A percentile compares a stretch with the other conserved stretches of the same genome.
These are phyloP conservation scores for Schlechtendalia chinensis DNA, from an alignment of 1,140 invertebrate species.

Conservation along the genomic window DNA sequence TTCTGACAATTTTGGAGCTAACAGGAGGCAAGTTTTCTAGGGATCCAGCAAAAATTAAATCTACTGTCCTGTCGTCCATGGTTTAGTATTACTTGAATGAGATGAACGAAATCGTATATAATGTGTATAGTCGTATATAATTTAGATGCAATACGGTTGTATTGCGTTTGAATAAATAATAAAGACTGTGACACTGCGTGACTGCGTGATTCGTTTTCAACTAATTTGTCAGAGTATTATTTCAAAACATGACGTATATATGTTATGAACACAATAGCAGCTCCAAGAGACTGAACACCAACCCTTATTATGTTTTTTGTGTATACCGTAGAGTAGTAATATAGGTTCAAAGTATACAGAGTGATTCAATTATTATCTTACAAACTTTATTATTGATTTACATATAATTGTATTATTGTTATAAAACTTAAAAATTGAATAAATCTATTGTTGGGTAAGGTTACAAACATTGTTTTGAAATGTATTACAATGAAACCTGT, in stretches of 20 bases:
- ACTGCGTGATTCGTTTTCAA: constrained; percentile 18
- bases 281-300: too few species aligned
- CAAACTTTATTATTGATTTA: not conserved
- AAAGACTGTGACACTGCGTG: not conserved
- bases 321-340: too few species aligned
- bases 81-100: not conserved
- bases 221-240: not conserved
- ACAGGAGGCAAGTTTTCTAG: constrained; percentile 87
- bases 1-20: constrained; percentile 95
- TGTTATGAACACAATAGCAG: too few species aligned
- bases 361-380: not conserved
- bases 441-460: too few species aligned
- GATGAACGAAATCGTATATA: too few species aligned
- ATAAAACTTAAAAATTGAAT: too few species aligned
- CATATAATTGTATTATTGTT: not conserved
- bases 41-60: constrained; percentile 86
- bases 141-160: not conserved
- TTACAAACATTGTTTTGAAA: too few species aligned
- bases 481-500: too few species aligned
- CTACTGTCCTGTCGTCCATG: constrained; percentile 88
- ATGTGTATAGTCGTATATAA: not conserved
- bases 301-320: too few species aligned
- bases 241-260: not conserved
- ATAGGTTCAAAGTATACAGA: constrained; percentile 6
- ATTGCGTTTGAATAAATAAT: not conserved